A percentile compares a stretch with the other conserved stretches of the same genome.
These are phyloP conservation scores for Ophonus ardosiacus DNA, from an alignment of 2,888 invertebrate species.

Conservation along the genomic window DNA sequence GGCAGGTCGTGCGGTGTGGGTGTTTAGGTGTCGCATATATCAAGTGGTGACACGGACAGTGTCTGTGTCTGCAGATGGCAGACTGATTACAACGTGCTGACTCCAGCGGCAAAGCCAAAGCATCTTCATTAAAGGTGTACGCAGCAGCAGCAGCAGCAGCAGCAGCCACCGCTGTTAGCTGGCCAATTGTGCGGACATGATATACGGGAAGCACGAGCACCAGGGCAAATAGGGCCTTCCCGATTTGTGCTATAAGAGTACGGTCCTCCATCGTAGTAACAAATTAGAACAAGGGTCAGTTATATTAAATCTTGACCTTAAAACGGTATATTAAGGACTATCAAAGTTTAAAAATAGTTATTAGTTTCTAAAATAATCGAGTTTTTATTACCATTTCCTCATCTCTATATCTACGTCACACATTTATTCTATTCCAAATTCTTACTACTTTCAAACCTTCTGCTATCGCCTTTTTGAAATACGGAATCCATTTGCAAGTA, in stretches of 20 bases:
- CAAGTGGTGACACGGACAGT: not conserved
- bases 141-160: not conserved
- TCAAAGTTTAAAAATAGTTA: too few relatives aligned
- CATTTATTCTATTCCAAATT: too few relatives aligned
- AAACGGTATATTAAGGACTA: too few relatives aligned
- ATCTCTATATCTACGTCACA: too few relatives aligned
- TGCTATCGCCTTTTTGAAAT: too few relatives aligned
- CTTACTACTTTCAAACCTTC: too few relatives aligned
- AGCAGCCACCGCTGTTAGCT: not conserved
- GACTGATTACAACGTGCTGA: slow-evolving; percentile 38
- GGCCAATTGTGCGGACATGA: slow-evolving; percentile 39
- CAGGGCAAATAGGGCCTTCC: not conserved
- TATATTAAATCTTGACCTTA: too few relatives aligned
- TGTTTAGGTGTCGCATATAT: not conserved
- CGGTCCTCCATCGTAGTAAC: too few relatives aligned
- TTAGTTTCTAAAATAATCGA: too few relatives aligned
- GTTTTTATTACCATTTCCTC: too few relatives aligned
- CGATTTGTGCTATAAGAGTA: not conserved
- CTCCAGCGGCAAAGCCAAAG: slow-evolving; percentile 16
- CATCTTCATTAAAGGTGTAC: slow-evolving; percentile 40
- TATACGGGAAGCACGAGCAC: not conserved
- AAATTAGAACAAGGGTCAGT: too few relatives aligned
- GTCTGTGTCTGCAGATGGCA: slow-evolving; percentile 44
- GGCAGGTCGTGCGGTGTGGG: not conserved
- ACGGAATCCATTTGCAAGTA: too few relatives aligned